A percentile compares a stretch with the other conserved stretches of the same genome.
Conservation (phyloP, 2,888 invertebrate species). For the Palloptera scutellata region DNA sequence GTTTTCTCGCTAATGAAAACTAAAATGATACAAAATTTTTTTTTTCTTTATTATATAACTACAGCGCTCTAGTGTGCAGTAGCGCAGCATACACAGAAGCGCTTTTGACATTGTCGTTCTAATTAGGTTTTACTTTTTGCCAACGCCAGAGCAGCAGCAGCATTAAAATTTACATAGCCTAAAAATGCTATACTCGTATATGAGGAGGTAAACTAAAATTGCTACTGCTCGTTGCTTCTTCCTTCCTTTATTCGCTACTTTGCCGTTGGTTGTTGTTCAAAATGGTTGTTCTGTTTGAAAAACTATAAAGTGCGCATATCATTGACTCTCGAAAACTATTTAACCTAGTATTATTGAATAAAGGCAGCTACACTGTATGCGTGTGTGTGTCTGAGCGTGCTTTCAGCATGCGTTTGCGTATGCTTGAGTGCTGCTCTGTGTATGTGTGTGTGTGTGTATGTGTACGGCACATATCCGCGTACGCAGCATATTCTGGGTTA, state of each 20-base stretch:
- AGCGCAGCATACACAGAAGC: neutral
- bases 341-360: neutral
- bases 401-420: neutral
- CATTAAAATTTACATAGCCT: no score
- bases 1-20: no score
- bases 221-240: no score
- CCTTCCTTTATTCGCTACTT: no score
- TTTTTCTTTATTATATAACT: neutral
- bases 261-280: conserved; percentile 4
- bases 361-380: neutral
- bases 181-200: no score
- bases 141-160: no score
- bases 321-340: neutral
- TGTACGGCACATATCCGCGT: neutral
- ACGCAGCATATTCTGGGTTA: neutral
- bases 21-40: neutral
- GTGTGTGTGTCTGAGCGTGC: neutral
- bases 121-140: neutral
- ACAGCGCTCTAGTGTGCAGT: neutral
- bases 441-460: neutral
- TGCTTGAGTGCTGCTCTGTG: neutral
- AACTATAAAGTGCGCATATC: conserved; percentile 12
- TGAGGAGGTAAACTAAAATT: no score
- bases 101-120: conserved; percentile 9
- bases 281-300: conserved; percentile 6